Base-by-base conservation (phyloP, 2,888 invertebrate species). In the Thera obeliscata region DNA sequence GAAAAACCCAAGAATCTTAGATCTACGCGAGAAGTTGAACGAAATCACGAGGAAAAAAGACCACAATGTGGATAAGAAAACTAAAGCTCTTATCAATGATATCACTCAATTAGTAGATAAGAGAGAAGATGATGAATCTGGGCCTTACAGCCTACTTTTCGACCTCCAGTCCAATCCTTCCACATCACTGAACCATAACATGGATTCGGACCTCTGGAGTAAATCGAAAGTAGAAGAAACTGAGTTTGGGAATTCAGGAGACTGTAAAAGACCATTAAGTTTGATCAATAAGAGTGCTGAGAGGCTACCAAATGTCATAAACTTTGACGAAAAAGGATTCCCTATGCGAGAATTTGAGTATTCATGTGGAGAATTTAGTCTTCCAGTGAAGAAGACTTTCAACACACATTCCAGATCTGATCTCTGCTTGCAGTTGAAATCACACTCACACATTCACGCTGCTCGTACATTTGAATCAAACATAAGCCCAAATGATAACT, bases 101-200 rank as follows among this genome's bases (percentile, higher is more conserved):
- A 88, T 91, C 64, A 90, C 92, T 36, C 93, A 93, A 75, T 87
- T 93, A 61, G 89, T 86, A 56, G 93, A 93, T 74, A 90, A 91
- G 71, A 91, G 90, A 80, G 88, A 89, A 64, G 86, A 87, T 59
- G 90, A 92, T 73, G 91, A 91, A 70, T 95, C 95, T 33, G 95
- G 95, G 65, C 95, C 95, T 3, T 95, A 95, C 76, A 95, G 95
- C 77, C 90, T 95, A 73, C 85, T 95, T 55, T 95, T 95, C 81
- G 94, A 94, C 79, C 82, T 94, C 59, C 89, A 94, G 76, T 75
- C 87, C 22, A 85, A 89, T 75, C 80, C 90, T 66, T 89, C 91
- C 48, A 85, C 90, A 55, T 90, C 91, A 61, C 80, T 78, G 68
- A 87, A 81, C 62, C 80, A 82, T 33, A 78, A 67, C 52, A 58